Percentiles rank a stretch among this genome's conserved stretches.
phyloP scores from a whole-genome alignment of 2,797 vertebrate genomes.

The Mus caroli region DNA sequence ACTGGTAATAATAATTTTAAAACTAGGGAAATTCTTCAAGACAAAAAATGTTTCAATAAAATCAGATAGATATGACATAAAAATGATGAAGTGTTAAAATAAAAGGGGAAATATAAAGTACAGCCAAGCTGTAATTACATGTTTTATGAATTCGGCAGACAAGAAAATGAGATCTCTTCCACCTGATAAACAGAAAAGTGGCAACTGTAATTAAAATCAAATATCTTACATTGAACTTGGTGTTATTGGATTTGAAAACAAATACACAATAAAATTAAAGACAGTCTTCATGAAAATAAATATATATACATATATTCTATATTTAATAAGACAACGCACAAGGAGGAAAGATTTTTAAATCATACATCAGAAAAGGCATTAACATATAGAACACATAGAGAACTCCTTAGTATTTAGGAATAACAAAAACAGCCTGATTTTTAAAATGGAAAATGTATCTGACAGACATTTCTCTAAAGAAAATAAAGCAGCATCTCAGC shows the following conservation, averaged over 20 bases:
- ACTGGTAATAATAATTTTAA: constrained; percentile 24
- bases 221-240: constrained; percentile 41
- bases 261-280: constrained; percentile 45
- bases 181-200: constrained; percentile 44
- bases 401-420: constrained; percentile 24
- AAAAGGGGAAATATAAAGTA: constrained; percentile 9
- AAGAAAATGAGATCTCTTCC: constrained; percentile 44
- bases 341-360: constrained; percentile 50
- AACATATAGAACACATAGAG: neutral
- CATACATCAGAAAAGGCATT: neutral
- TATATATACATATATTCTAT: neutral
- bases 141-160: constrained; percentile 21
- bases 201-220: constrained; percentile 64
- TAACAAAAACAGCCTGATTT: constrained; percentile 9
- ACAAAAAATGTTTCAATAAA: constrained; percentile 61
- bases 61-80: constrained; percentile 58
- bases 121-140: neutral
- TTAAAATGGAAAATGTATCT: constrained; percentile 2
- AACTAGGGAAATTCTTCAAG: constrained; percentile 30
- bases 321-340: constrained; percentile 1
- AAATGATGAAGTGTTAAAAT: constrained; percentile 33
- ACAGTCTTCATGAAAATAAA: constrained; percentile 50
- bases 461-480: constrained; percentile 18
- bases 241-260: constrained; percentile 18
- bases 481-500: neutral